A percentile compares a stretch with the other conserved stretches of the same genome.
Evolutionary conservation across 2,888 invertebrate genomes (phyloP).

Genomic region (Smittia sp.): DNA sequence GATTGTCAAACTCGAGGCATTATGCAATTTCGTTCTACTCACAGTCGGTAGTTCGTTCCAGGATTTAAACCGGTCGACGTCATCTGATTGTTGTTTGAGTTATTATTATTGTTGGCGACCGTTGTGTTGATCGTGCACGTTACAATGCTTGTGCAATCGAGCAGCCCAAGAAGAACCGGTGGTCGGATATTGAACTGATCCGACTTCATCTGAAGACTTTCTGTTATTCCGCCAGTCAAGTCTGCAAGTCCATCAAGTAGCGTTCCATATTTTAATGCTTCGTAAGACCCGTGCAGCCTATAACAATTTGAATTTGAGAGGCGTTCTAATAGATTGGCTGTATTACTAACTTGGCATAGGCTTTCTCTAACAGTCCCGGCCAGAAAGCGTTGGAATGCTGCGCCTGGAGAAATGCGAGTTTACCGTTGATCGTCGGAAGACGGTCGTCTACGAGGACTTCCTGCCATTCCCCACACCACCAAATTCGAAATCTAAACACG

Average conservation of each 20-base stretch:
- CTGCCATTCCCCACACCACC: constrained; percentile 94
- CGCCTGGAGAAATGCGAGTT: constrained; percentile 81
- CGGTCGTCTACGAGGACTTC: constrained; percentile 87
- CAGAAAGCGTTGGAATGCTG: constrained; percentile 79
- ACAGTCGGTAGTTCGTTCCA: constrained; percentile 70
- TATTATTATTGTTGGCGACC: background rate
- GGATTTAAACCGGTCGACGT: constrained; percentile 66
- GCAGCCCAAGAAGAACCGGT: constrained; percentile 63
- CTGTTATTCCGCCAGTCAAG: constrained; percentile 85
- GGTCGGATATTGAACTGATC: constrained; percentile 65
- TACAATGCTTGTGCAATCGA: constrained; percentile 81
- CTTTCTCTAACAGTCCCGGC: constrained; percentile 87
- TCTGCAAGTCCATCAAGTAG: constrained; percentile 83
- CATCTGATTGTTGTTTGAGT: constrained; percentile 55
- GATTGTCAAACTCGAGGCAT: constrained; percentile 21
- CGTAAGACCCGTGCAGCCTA: constrained; percentile 88
- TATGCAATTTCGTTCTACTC: too few relatives aligned
- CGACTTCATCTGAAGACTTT: constrained; percentile 70
- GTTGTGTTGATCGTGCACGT: constrained; percentile 61
- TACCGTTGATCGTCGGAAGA: constrained; percentile 81
- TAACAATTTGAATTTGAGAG: constrained; percentile 44
- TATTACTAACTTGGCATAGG: constrained; percentile 78
- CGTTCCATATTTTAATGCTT: constrained; percentile 89
- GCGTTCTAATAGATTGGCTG: constrained; percentile 39
- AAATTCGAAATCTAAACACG: constrained; percentile 82